Evolutionary conservation across 2,797 vertebrate species (phyloP).

Genomic region (Zalophus californianus): DNA sequence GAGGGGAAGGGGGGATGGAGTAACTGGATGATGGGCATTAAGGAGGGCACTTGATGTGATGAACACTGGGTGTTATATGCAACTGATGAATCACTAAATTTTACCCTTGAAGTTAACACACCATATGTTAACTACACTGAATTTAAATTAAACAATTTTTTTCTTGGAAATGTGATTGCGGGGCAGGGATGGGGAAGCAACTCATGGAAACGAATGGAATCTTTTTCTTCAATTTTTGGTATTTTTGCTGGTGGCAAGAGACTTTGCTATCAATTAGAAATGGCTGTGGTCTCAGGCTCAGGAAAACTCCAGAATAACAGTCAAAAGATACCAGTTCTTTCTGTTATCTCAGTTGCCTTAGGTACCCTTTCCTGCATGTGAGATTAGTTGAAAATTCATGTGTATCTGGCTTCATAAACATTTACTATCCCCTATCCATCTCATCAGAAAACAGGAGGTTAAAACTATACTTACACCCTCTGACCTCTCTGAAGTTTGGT

Average conservation of each 20-base stretch:
- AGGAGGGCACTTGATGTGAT: not conserved
- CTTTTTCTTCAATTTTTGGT: slow-evolving; percentile 57
- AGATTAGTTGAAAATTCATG: slow-evolving; percentile 75
- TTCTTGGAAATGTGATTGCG: slow-evolving; percentile 39
- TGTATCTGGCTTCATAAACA: slow-evolving; percentile 65
- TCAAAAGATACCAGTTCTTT: slow-evolving; percentile 35
- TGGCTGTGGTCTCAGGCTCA: slow-evolving; percentile 27
- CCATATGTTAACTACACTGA: not conserved
- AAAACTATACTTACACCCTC: slow-evolving; percentile 13
- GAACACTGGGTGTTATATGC: not conserved
- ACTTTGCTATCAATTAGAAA: slow-evolving; percentile 67
- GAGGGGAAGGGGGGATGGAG: not conserved
- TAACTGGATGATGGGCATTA: not conserved
- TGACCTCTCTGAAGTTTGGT: not conserved
- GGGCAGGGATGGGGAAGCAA: not conserved
- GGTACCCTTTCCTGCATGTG: not conserved
- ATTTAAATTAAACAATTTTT: not conserved
- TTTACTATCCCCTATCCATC: slow-evolving; percentile 36
- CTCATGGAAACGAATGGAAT: not conserved
- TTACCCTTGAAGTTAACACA: not conserved
- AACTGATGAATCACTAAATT: not conserved
- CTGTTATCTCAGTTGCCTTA: slow-evolving; percentile 43
- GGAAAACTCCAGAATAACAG: slow-evolving; percentile 55
- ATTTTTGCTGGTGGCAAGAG: slow-evolving; percentile 60
- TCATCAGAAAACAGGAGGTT: slow-evolving; percentile 62